These are phyloP conservation scores for Hypolimnas misippus DNA, from an alignment of 2,888 invertebrate species.

Conservation along the genomic window DNA sequence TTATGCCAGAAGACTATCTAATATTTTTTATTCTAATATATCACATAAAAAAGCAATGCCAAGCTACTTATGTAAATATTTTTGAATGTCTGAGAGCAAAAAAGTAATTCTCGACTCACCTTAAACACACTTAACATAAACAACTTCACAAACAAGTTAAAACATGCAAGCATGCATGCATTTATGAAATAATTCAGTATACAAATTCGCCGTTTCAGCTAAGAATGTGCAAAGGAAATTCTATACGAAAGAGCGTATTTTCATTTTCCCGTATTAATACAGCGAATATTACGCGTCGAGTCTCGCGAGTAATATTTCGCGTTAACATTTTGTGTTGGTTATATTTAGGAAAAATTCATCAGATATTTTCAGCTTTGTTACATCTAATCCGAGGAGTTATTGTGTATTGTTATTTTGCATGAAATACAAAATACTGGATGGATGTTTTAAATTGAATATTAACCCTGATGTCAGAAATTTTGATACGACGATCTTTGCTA, in stretches of 20 bases:
- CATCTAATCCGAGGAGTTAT: neutral
- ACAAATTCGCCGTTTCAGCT: neutral
- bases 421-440: too few relatives aligned
- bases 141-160: neutral
- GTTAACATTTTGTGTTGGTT: neutral
- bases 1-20: too few relatives aligned
- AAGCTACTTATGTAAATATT: too few relatives aligned
- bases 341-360: neutral
- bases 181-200: neutral
- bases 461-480: too few relatives aligned
- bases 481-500: too few relatives aligned
- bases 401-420: neutral
- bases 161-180: neutral
- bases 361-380: neutral
- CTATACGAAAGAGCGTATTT: neutral
- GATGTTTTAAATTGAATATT: too few relatives aligned
- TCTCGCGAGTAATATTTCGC: neutral
- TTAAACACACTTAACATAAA: too few relatives aligned
- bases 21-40: too few relatives aligned
- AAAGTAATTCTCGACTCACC: too few relatives aligned
- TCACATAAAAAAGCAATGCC: too few relatives aligned
- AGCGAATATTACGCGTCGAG: neutral
- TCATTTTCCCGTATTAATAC: neutral
- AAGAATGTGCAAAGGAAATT: constrained; percentile 4
- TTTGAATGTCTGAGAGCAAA: too few relatives aligned